Percentiles rank a stretch among this genome's conserved stretches.
These are phyloP conservation scores for Mesocricetus auratus DNA, from an alignment of 2,113 vertebrate genomes.

Conservation along the genomic window DNA sequence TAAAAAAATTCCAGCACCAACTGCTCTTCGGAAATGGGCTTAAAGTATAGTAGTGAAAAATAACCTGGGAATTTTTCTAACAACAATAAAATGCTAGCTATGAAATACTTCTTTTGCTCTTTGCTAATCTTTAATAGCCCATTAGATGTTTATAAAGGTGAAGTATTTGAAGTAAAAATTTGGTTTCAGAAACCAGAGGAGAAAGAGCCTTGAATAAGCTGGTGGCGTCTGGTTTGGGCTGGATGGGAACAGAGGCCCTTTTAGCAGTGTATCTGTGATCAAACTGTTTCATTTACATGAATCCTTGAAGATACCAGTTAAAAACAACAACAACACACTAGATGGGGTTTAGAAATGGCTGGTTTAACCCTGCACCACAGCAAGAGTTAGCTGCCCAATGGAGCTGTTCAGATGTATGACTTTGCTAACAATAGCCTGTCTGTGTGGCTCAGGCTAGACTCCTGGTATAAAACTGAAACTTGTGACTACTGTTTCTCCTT, in stretches of 20 bases:
- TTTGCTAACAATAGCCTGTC: slow-evolving; percentile 20
- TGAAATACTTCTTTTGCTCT: slow-evolving; percentile 72
- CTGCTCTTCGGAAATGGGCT: slow-evolving; percentile 64
- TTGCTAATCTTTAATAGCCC: slow-evolving; percentile 74
- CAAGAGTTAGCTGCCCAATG: not conserved
- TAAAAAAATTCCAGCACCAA: slow-evolving; percentile 49
- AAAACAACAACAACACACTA: not conserved
- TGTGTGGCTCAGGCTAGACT: not conserved
- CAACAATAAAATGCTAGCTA: slow-evolving; percentile 75
- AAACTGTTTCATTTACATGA: slow-evolving; percentile 68
- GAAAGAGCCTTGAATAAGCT: slow-evolving; percentile 64
- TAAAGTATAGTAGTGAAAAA: slow-evolving; percentile 66
- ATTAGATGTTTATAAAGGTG: slow-evolving; percentile 70
- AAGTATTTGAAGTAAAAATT: slow-evolving; percentile 74
- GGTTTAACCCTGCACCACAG: slow-evolving; percentile 7
- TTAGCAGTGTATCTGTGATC: slow-evolving; percentile 44
- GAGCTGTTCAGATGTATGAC: not conserved
- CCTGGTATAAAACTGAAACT: not conserved
- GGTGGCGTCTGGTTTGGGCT: slow-evolving; percentile 38
- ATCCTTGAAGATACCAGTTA: slow-evolving; percentile 52
- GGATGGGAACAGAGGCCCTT: slow-evolving; percentile 58
- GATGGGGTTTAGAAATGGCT: slow-evolving; percentile 58
- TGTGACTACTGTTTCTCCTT: not conserved
- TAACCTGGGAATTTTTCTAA: slow-evolving; percentile 73
- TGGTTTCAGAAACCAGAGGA: slow-evolving; percentile 52